Evolutionary conservation across 2,113 vertebrate genomes (phyloP).

Genomic region (Carassius carassius): DNA sequence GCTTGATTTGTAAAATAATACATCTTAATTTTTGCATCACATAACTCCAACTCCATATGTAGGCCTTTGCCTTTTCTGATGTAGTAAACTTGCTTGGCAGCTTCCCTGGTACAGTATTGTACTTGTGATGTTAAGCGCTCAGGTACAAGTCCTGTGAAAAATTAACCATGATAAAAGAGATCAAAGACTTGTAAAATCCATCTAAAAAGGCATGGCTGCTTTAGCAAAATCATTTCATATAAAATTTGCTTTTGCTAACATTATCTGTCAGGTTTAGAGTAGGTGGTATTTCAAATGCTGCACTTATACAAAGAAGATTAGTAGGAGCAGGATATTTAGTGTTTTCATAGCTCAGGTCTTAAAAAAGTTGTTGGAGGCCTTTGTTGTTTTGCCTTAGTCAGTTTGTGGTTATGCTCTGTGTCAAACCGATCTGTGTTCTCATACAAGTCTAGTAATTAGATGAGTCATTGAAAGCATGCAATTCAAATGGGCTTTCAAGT

Average conservation of each 20-base stretch:
- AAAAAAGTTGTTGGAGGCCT: constrained; percentile 19
- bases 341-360: background rate
- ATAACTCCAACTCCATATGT: background rate
- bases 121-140: background rate
- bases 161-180: background rate
- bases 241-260: background rate
- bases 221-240: background rate
- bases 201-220: background rate
- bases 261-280: background rate
- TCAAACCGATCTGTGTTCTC: constrained; percentile 4
- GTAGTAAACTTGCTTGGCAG: background rate
- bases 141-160: background rate
- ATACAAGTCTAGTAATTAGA: constrained; percentile 18
- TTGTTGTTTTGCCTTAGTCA: constrained; percentile 37
- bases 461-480: constrained; percentile 25
- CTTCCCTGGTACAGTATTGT: background rate
- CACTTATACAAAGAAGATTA: too few relatives aligned
- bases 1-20: too few relatives aligned
- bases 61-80: background rate
- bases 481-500: background rate
- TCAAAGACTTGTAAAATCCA: background rate
- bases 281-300: background rate
- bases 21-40: background rate
- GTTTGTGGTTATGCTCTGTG: constrained; percentile 23
- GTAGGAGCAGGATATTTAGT: background rate